Evolutionary conservation across 37 sponge, comb jelly and placozoan genomes (phyloP).

Genomic region (Chondrosia reniformis): DNA sequence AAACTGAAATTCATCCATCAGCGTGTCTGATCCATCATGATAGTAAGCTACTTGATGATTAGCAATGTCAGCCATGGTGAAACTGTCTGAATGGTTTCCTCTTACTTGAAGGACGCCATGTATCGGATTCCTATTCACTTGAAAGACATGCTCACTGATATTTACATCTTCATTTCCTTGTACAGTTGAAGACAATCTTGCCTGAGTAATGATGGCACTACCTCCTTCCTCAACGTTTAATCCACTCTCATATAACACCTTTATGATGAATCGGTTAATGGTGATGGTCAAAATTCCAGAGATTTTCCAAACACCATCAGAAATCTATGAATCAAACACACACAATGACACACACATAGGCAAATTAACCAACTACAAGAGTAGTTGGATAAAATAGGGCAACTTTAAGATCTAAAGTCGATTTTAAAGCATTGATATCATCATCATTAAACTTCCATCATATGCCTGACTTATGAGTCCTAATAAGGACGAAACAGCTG

Average conservation of each 20-base stretch:
- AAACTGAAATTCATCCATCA: conserved; percentile 29
- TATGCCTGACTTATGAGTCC: no score
- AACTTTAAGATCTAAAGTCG: no score
- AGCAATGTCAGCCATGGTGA: conserved; percentile 31
- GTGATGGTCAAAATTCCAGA: not conserved
- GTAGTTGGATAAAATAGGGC: no score
- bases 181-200: conserved; percentile 4
- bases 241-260: no score
- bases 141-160: conserved; percentile 15
- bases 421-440: no score
- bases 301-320: not conserved
- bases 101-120: conserved; percentile 19
- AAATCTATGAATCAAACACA: no score
- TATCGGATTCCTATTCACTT: conserved; percentile 8
- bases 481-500: no score
- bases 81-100: not conserved
- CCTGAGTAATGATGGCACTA: conserved; percentile 10
- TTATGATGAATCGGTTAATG: not conserved
- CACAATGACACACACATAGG: no score
- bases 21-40: conserved; percentile 36
- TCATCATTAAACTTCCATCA: no score
- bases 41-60: conserved; percentile 20
- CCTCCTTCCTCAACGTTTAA: conserved; percentile 32
- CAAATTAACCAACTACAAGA: no score
- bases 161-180: not conserved